Conservation (phyloP, 2,888 invertebrate species). For the Callyntrura guangdongensis region DNA sequence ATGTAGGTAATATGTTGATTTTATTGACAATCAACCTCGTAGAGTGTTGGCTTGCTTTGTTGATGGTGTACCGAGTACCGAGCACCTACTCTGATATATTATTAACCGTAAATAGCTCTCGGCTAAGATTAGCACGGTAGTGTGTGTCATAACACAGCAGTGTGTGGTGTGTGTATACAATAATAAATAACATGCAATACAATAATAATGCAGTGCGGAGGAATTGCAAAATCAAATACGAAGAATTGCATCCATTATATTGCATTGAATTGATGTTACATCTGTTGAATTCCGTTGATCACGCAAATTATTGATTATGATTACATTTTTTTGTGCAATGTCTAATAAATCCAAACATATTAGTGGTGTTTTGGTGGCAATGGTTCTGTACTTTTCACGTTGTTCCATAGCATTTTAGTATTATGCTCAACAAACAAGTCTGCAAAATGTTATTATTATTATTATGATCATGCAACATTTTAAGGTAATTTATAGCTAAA, state of each 20-base stretch:
- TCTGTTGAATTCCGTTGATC: conserved; percentile 76
- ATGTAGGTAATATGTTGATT: not conserved
- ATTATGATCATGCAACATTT: conserved; percentile 8
- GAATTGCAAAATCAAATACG: conserved; percentile 64
- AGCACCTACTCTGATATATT: not conserved
- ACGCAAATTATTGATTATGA: conserved; percentile 76
- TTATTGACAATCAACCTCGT: too few species aligned
- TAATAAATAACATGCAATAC: not conserved
- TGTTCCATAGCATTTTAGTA: conserved; percentile 35
- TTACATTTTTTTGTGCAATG: conserved; percentile 70
- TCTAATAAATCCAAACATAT: conserved; percentile 61
- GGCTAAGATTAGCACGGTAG: conserved; percentile 47
- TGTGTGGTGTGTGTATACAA: not conserved
- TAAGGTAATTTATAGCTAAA: conserved; percentile 43
- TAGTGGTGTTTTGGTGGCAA: not conserved
- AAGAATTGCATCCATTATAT: conserved; percentile 62
- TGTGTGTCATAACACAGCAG: conserved; percentile 23
- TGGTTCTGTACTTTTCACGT: conserved; percentile 29
- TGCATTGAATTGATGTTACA: conserved; percentile 63
- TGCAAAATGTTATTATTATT: too few species aligned
- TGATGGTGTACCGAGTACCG: not conserved
- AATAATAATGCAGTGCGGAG: not conserved
- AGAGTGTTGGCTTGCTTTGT: not conserved
- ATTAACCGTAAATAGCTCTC: conserved; percentile 39
- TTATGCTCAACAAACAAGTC: too few species aligned